Percentiles rank a stretch among this genome's conserved stretches.
These are phyloP conservation scores for Athalia cordata DNA, from an alignment of 2,888 invertebrate genomes.

Conservation along the genomic window DNA sequence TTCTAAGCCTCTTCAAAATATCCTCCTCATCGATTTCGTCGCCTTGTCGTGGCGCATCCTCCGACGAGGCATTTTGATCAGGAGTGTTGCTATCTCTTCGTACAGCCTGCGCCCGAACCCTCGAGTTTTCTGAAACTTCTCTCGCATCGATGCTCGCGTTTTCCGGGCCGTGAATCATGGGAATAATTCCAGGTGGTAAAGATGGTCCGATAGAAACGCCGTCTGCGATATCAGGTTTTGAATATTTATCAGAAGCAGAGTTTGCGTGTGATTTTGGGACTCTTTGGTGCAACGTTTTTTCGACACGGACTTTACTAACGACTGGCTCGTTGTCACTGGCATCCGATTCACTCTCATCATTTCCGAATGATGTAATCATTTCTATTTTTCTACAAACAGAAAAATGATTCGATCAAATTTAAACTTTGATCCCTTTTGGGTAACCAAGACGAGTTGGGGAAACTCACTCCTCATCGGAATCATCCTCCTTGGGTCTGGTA, in stretches of 20 bases:
- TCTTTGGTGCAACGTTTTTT: neutral
- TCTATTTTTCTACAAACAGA: constrained; percentile 75
- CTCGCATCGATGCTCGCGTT: constrained; percentile 48
- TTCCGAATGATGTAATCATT: constrained; percentile 77
- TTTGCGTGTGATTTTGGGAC: neutral
- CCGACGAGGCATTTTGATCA: neutral
- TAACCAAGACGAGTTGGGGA: constrained; percentile 48
- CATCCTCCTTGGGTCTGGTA: constrained; percentile 64
- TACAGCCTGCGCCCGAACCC: no score
- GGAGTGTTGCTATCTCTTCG: no score
- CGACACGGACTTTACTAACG: constrained; percentile 22
- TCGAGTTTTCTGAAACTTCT: neutral
- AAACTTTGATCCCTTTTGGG: constrained; percentile 45
- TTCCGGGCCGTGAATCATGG: constrained; percentile 57
- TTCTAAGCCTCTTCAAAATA: constrained; percentile 71
- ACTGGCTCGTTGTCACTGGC: constrained; percentile 60
- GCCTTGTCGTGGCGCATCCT: constrained; percentile 49
- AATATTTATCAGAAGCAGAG: constrained; percentile 43
- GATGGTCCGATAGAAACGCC: constrained; percentile 55
- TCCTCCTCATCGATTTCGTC: constrained; percentile 69
- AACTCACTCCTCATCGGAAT: constrained; percentile 74
- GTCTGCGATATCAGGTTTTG: constrained; percentile 44
- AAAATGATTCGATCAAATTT: neutral
- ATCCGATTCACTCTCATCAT: constrained; percentile 73
- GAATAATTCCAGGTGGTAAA: constrained; percentile 53